Percentiles rank a stretch among this genome's conserved stretches.
These are phyloP conservation scores for Lophius piscatorius DNA, from an alignment of 2,113 vertebrate genomes.

Conservation along the genomic window DNA sequence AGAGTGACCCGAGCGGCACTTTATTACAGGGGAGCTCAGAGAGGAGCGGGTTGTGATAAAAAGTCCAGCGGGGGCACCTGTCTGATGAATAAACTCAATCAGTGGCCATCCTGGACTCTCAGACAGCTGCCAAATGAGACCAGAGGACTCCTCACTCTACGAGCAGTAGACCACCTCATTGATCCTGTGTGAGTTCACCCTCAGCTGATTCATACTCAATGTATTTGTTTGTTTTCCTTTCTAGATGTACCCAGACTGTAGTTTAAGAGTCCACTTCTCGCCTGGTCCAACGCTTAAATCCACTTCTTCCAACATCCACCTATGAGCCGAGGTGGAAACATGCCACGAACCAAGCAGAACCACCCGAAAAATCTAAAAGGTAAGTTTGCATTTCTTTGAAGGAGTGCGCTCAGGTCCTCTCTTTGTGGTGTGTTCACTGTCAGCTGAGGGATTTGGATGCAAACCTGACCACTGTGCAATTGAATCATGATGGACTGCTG, in stretches of 20 bases:
- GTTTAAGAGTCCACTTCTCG: conserved; percentile 33
- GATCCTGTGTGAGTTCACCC: conserved; percentile 24
- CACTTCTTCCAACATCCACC: conserved; percentile 65
- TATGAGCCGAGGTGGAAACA: conserved; percentile 82
- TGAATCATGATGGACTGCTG: not conserved
- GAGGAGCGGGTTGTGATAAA: conserved; percentile 5
- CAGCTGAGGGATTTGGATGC: not conserved
- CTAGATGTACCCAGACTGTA: conserved; percentile 53
- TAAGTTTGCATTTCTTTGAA: conserved; percentile 75
- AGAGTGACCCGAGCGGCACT: conserved; percentile 22
- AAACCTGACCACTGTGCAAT: not conserved
- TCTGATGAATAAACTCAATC: conserved; percentile 50
- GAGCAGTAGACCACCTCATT: conserved; percentile 22
- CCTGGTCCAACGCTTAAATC: conserved; percentile 30
- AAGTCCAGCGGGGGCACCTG: conserved; percentile 35
- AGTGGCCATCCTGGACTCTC: conserved; percentile 40
- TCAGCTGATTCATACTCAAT: conserved; percentile 23
- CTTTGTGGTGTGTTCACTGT: not conserved
- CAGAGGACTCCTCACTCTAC: not conserved
- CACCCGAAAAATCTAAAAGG: conserved; percentile 97
- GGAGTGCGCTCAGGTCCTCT: no score
- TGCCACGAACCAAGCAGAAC: conserved; percentile 99
- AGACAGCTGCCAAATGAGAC: conserved; percentile 40
- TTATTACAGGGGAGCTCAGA: conserved; percentile 27
- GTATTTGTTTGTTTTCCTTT: conserved; percentile 3